Evolutionary conservation across 2,113 vertebrate genomes (phyloP), one percentile per base, ranked within the genome.

Genomic region (Amazona vittata): DNA sequence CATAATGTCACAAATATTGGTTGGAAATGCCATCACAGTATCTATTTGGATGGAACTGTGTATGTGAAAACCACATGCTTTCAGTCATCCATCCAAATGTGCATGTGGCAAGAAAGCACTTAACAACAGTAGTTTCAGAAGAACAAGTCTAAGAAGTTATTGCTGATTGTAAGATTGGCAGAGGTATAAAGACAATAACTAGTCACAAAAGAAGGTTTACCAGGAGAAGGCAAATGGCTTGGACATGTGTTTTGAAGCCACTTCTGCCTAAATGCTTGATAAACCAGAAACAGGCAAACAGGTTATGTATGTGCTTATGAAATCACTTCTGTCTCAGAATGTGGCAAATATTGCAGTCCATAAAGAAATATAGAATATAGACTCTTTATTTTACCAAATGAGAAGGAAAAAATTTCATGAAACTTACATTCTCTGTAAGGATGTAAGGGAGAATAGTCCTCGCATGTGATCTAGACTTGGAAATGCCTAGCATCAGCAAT

Each of bases 151-250:
- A 39, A 57, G 55, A 69, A 91, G 75, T 12, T 1, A 26, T 35
- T 52, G 15, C 16, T 44, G 28, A n/a, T 37, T 0, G 0, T 41
- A 2, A 63, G 25, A 43, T 41, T 21, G 25, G 28, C 18, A 79
- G 25, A 33, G 33, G 9, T 69, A 12, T 46, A 37, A 68, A 68
- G 31, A 26, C 14, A 69, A 11, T 37, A 20, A 63, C 9, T 39
- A 83, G 15, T 16, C 21, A 33, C 74, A 74, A 50, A 21, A 69
- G 29, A 88, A 76, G 13, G 18, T 46, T 76, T 85, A 39, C 14
- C 31, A 69, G 67, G 24, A 78, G 53, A 62, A 39, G 16, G 10
- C 6, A 70, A 59, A 46, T 64, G 53, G 19, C 24, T 85, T 69
- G 35, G 24, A 5, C 49, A n/a, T 15, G 15, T n/a, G 7, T 74